Evolutionary conservation across 2,113 vertebrate species (phyloP).

Genomic region (Tragelaphus buxtoni): DNA sequence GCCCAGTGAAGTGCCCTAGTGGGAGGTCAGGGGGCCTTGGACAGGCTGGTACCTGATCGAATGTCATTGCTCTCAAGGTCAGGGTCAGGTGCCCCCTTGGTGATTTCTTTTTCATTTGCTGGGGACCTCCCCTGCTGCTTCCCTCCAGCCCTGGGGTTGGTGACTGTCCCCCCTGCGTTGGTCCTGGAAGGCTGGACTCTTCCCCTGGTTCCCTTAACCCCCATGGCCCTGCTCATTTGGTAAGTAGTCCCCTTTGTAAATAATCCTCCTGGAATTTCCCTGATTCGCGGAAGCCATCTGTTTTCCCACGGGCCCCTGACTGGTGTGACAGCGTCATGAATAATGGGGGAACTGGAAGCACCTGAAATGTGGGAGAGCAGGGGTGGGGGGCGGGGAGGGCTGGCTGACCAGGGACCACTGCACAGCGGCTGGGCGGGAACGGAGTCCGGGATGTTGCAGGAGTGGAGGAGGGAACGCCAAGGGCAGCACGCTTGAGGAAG

Average conservation of each 20-base stretch:
- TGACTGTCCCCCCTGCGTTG: background rate
- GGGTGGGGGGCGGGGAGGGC: background rate
- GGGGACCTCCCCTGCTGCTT: background rate
- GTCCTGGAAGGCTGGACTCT: background rate
- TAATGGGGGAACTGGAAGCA: conserved; percentile 5
- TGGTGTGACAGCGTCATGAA: background rate
- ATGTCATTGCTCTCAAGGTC: background rate
- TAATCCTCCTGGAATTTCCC: conserved; percentile 57
- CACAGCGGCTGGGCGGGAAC: background rate
- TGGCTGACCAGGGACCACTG: background rate
- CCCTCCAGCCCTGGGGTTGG: background rate
- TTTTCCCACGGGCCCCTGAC: background rate
- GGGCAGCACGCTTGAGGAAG: background rate
- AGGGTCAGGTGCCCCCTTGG: background rate
- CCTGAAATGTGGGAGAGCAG: background rate
- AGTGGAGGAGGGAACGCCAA: accelerated
- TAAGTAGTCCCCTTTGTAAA: background rate
- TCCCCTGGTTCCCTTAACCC: background rate
- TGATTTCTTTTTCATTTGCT: background rate
- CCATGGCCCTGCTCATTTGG: background rate
- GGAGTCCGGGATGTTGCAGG: background rate
- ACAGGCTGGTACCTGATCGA: background rate
- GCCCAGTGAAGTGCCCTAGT: background rate
- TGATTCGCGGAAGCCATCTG: conserved; percentile 55
- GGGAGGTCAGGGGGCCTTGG: background rate